Conservation (phyloP, 2,888 invertebrate genomes). For the Philereme vetulata region DNA sequence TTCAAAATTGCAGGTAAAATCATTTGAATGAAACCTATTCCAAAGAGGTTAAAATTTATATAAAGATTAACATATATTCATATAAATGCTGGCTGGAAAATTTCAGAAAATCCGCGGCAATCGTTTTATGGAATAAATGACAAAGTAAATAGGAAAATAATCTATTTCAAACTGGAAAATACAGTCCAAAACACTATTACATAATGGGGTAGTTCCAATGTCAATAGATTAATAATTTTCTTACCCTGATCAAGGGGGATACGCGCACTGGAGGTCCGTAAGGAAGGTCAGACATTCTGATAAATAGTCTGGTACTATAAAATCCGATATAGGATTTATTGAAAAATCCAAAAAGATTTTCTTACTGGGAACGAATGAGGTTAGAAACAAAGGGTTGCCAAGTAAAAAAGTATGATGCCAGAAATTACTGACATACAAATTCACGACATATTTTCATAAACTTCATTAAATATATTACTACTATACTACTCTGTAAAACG, state of each 20-base stretch:
- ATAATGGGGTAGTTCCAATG: constrained; percentile 31
- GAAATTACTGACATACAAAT: too few species aligned
- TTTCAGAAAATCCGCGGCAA: not conserved
- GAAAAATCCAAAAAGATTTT: constrained; percentile 50
- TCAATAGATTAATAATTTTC: constrained; percentile 34
- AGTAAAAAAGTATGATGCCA: not conserved
- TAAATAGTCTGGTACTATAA: constrained; percentile 38
- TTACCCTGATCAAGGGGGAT: constrained; percentile 92
- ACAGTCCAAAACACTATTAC: constrained; percentile 46
- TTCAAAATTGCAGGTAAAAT: too few species aligned
- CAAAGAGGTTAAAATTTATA: constrained; percentile 14
- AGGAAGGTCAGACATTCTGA: constrained; percentile 73
- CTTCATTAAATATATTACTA: too few species aligned
- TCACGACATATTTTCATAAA: too few species aligned
- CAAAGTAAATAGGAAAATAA: not conserved
- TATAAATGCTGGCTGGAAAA: constrained; percentile 7
- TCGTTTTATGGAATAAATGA: not conserved
- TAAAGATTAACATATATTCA: not conserved
- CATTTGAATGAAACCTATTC: constrained; percentile 16
- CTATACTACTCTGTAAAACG: too few species aligned
- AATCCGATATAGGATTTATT: constrained; percentile 60
- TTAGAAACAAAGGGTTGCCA: constrained; percentile 44
- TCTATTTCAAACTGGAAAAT: constrained; percentile 30
- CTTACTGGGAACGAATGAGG: constrained; percentile 46
- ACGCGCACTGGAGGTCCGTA: constrained; percentile 89